Conservation (phyloP, 2,888 invertebrate genomes). For the Leptopilina myrica region DNA sequence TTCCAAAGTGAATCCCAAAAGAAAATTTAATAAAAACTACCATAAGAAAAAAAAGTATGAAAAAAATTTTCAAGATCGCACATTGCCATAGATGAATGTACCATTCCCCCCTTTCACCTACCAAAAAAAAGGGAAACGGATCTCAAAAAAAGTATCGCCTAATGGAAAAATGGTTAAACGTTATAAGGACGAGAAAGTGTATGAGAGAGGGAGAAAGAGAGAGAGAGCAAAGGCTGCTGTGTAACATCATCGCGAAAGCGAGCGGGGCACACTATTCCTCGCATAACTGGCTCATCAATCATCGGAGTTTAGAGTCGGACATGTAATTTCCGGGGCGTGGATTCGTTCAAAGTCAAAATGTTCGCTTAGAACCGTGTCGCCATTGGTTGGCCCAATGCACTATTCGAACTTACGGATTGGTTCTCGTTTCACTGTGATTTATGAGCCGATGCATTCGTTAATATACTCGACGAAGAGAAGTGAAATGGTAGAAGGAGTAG, state of each 20-base stretch:
- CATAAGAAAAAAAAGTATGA: too few species aligned
- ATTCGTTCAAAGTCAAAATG: slow-evolving; percentile 70
- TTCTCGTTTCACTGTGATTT: slow-evolving; percentile 65
- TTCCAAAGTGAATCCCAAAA: too few species aligned
- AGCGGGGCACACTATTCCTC: slow-evolving; percentile 47
- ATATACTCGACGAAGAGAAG: neutral
- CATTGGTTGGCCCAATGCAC: slow-evolving; percentile 61
- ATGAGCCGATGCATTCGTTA: slow-evolving; percentile 60
- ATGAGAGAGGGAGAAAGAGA: neutral
- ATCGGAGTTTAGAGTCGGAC: slow-evolving; percentile 75
- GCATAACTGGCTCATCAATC: slow-evolving; percentile 72
- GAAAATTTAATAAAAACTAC: too few species aligned
- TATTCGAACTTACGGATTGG: slow-evolving; percentile 66
- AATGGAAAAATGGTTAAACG: slow-evolving; percentile 29
- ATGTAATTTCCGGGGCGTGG: slow-evolving; percentile 76
- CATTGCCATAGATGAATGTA: too few species aligned
- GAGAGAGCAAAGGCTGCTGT: slow-evolving; percentile 32
- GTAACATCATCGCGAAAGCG: slow-evolving; percentile 43
- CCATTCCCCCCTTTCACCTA: too few species aligned
- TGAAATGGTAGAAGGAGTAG: too few species aligned
- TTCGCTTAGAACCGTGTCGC: slow-evolving; percentile 61
- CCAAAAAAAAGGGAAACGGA: neutral
- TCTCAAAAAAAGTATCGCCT: neutral
- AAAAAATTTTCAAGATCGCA: too few species aligned
- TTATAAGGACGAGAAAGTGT: neutral